Evolutionary conservation across 2,113 vertebrate species (phyloP).

Genomic region (Neofelis nebulosa): DNA sequence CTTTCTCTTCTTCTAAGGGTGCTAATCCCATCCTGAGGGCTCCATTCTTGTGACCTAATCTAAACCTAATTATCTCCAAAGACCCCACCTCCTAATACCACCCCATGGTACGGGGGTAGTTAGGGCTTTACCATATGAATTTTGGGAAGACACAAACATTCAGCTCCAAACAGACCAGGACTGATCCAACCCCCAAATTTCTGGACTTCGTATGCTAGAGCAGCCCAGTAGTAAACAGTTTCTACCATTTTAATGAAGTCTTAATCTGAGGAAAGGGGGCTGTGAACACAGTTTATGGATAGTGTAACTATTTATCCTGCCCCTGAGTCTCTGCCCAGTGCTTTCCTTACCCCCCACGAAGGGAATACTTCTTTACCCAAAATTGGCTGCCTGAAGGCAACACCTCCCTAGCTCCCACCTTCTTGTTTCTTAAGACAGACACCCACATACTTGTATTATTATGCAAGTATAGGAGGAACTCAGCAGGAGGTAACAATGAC

Average conservation of each 20-base stretch:
- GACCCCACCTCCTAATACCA: background rate
- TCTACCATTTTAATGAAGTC: background rate
- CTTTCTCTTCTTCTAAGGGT: background rate
- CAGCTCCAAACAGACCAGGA: background rate
- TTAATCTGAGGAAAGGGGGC: background rate
- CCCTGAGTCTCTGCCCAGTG: rapidly evolving
- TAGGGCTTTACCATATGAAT: background rate
- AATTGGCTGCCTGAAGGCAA: background rate
- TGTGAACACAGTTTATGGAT: background rate
- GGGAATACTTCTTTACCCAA: background rate
- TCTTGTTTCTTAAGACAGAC: background rate
- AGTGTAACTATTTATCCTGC: background rate
- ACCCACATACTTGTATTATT: background rate
- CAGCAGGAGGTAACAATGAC: background rate
- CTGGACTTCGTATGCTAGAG: background rate
- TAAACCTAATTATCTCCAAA: background rate
- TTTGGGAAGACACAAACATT: background rate
- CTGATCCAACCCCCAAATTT: background rate
- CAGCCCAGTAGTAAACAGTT: background rate
- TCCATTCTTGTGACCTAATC: background rate
- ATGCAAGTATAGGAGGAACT: background rate
- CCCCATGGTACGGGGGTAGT: background rate
- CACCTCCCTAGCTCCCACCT: background rate
- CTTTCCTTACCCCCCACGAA: background rate
- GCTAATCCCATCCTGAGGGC: background rate